A percentile compares a stretch with the other conserved stretches of the same genome.
Evolutionary conservation across 2,113 vertebrate species (phyloP).

Genomic region (Glaucomys volans): DNA sequence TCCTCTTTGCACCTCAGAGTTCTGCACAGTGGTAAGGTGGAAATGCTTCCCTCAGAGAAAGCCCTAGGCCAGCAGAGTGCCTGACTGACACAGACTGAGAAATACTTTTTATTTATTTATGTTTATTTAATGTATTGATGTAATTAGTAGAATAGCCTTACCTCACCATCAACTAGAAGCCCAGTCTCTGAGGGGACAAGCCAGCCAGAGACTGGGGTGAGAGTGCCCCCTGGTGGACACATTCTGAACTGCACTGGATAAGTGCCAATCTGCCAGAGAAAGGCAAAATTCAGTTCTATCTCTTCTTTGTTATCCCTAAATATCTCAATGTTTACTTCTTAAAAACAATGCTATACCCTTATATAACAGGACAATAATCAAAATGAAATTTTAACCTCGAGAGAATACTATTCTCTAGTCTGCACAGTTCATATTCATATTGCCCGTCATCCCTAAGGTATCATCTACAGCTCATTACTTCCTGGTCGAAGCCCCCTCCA

Average conservation of each 20-base stretch:
- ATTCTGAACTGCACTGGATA: neutral
- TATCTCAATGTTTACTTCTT: neutral
- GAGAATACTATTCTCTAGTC: neutral
- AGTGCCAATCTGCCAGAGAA: neutral
- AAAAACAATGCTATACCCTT: neutral
- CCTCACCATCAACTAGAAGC: neutral
- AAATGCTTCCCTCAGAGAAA: neutral
- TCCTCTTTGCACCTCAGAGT: neutral
- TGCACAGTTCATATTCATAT: neutral
- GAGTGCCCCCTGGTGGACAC: slow-evolving; percentile 45
- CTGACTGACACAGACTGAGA: neutral
- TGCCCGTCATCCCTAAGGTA: neutral
- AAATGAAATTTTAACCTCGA: neutral
- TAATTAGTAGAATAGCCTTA: neutral
- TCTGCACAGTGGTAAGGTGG: neutral
- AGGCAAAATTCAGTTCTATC: neutral
- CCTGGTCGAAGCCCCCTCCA: neutral
- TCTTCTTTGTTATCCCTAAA: neutral
- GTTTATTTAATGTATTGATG: neutral
- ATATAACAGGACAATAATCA: neutral
- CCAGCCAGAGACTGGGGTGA: neutral
- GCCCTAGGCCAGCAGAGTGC: neutral
- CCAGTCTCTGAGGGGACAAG: neutral
- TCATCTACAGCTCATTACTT: neutral
- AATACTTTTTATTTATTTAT: neutral